A percentile compares a stretch with the other conserved stretches of the same genome.
Evolutionary conservation across 2,797 vertebrate species (phyloP).

Genomic region (Rhinichthys osculus): DNA sequence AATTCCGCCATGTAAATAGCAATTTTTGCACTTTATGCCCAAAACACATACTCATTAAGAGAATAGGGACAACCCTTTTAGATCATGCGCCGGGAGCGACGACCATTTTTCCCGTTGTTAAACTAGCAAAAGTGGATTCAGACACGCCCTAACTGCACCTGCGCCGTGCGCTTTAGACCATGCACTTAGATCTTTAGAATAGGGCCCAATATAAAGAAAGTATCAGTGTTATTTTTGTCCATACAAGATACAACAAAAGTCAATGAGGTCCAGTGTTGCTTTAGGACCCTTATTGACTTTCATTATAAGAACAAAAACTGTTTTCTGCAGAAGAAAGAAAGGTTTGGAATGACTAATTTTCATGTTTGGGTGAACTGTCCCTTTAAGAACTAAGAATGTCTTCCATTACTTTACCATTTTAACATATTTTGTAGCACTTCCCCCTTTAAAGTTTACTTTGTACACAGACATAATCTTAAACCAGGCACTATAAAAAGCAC

Average conservation of each 20-base stretch:
- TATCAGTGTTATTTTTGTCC: background rate
- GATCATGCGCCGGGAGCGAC: too few species aligned
- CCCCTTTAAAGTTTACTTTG: slow-evolving; percentile 53
- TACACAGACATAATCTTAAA: slow-evolving; percentile 63
- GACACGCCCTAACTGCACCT: too few species aligned
- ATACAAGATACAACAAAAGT: background rate
- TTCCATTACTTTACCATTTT: background rate
- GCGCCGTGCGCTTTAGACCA: too few species aligned
- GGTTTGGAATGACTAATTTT: background rate
- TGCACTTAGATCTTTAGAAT: too few species aligned
- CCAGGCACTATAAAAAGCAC: slow-evolving; percentile 67
- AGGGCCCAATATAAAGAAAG: background rate
- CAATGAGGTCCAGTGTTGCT: background rate
- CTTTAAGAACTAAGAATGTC: background rate
- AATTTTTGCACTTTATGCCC: too few species aligned
- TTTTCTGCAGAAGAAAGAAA: background rate
- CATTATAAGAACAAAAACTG: background rate
- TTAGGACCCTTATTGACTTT: background rate
- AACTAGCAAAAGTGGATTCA: too few species aligned
- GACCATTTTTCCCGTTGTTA: too few species aligned
- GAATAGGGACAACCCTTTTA: too few species aligned
- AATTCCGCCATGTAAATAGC: too few species aligned
- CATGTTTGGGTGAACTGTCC: background rate
- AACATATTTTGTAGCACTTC: background rate
- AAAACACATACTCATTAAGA: too few species aligned